Evolutionary conservation across 2,797 vertebrate genomes (phyloP).

Genomic region (Acanthurus tractus): DNA sequence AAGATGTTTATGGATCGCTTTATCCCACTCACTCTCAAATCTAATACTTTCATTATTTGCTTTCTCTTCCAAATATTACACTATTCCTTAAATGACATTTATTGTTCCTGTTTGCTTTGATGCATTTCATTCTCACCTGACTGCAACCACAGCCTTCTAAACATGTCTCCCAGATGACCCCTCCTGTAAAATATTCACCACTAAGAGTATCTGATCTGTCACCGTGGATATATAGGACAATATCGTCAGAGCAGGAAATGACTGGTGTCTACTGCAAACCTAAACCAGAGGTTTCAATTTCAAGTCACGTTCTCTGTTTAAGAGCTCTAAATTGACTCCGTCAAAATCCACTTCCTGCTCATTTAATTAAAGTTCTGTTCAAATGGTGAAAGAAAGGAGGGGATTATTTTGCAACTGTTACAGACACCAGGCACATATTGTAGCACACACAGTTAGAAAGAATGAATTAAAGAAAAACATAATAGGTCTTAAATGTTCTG

Average conservation of each 20-base stretch:
- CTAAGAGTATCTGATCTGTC: constrained; percentile 57
- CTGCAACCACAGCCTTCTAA: not conserved
- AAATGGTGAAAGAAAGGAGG: not conserved
- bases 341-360: constrained; percentile 36
- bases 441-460: not conserved
- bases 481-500: too few species aligned
- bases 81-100: not conserved
- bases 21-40: too few species aligned
- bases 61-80: too few species aligned
- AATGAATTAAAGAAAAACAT: too few species aligned
- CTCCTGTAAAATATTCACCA: constrained; percentile 74
- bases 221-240: constrained; percentile 43
- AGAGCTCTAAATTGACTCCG: constrained; percentile 27
- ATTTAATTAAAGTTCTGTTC: constrained; percentile 35
- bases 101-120: not conserved
- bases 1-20: too few species aligned
- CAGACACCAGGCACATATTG: not conserved
- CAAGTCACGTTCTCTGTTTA: constrained; percentile 52
- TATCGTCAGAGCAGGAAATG: constrained; percentile 54
- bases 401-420: constrained; percentile 3
- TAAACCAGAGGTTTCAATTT: constrained; percentile 68
- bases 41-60: too few species aligned
- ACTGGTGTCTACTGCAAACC: constrained; percentile 50
- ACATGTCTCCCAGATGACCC: constrained; percentile 6
- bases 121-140: not conserved